Base-by-base conservation (phyloP, 2,797 vertebrate genomes). In the Eulemur rubriventer region DNA sequence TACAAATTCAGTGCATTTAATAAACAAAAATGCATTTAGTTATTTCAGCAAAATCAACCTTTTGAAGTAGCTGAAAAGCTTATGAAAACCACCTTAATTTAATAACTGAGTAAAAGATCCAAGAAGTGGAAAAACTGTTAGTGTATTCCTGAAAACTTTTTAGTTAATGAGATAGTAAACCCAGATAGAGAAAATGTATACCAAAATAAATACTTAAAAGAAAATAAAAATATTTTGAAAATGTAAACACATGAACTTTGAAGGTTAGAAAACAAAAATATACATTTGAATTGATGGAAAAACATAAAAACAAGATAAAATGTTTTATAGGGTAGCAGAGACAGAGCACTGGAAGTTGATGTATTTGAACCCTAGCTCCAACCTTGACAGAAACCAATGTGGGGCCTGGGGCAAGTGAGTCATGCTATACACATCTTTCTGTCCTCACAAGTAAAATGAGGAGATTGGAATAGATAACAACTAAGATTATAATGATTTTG, bases 1-100 rank as follows among this genome's bases (percentile, higher is more conserved):
- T 97, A 97, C 69, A 98, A 98, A 95, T 94, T 97, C 91, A 98
- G 95, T 97, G 95, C 55, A 95, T 96, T 96, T 97, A 96, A 97
- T 91, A 82, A 61, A 67, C 72, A 98, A 98, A 97, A 97, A 94
- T n/a, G 70, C 63, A 20, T 16, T 76, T 41, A 67, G 65, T 93
- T 59, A 72, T 80, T 92, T 90, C 33, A 90, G 13, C 41, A 93
- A 85, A 97, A 93, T 59, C 33, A 91, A 82, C 46, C 12, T 94
- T 93, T 82, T 79, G n/a, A 70, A 46, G 35, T 10, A 75, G n/a
- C 28, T 83, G 48, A 73, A 81, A 79, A 41, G 20, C 11, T 17
- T 55, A 84, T 87, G 38, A 72, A 97, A 96, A 95, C 2, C 6
- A 82, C 2, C 70, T 17, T 73, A 55, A 88, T 87, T 48, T 85